Conservation (phyloP, 2,797 vertebrate genomes). For the Gallinago nigripennis region DNA sequence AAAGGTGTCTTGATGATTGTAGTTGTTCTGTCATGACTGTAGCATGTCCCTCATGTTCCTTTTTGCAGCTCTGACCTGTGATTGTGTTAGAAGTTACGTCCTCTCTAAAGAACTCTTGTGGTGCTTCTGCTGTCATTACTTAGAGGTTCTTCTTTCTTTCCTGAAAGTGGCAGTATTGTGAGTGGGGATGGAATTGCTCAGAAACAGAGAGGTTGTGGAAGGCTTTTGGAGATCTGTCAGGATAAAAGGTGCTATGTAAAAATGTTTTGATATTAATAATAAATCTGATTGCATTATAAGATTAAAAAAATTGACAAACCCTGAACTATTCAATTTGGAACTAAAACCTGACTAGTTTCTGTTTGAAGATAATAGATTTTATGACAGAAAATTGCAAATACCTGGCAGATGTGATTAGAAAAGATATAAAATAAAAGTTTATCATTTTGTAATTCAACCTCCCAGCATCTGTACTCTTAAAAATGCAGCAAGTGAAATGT, state of each 20-base stretch:
- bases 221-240: neutral
- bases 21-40: neutral
- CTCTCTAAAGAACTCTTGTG: neutral
- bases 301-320: neutral
- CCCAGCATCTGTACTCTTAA: neutral
- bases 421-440: conserved; percentile 8
- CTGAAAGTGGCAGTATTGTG: neutral
- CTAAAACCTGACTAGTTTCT: neutral
- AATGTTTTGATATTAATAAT: neutral
- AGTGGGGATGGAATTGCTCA: neutral
- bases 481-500: conserved; percentile 43
- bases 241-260: neutral
- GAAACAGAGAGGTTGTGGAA: neutral
- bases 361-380: conserved; percentile 24
- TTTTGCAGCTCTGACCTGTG: neutral
- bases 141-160: neutral
- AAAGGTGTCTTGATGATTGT: neutral
- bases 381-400: neutral
- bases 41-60: neutral
- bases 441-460: conserved; percentile 11
- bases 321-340: neutral
- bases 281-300: neutral
- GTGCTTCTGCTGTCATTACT: neutral
- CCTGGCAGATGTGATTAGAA: conserved; percentile 9
- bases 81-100: neutral